These are phyloP conservation scores for Periphyllus acericola DNA, from an alignment of 2,888 invertebrate species.

Conservation along the genomic window DNA sequence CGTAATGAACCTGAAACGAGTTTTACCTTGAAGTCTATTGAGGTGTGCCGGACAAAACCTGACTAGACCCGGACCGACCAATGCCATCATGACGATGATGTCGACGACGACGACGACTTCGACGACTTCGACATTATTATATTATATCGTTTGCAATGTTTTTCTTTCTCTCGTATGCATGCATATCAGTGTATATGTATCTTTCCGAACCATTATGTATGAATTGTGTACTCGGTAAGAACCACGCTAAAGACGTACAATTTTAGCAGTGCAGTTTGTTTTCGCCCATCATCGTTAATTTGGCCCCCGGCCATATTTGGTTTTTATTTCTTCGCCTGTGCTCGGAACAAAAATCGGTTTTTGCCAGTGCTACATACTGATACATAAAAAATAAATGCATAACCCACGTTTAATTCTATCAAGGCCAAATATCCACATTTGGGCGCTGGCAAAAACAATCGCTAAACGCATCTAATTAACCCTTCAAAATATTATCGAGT, in stretches of 20 bases:
- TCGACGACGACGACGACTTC: not conserved
- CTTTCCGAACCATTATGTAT: not conserved
- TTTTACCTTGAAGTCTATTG: conserved; percentile 59
- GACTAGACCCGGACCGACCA: conserved; percentile 36
- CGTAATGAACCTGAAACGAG: conserved; percentile 62
- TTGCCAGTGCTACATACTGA: not conserved
- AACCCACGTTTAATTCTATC: not conserved
- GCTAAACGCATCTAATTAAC: conserved; percentile 11
- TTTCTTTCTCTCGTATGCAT: not conserved
- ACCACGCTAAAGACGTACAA: not conserved
- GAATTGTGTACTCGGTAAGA: not conserved
- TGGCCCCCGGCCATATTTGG: not conserved
- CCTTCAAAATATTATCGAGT: conserved; percentile 1
- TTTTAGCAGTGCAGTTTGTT: not conserved
- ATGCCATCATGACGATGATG: conserved; percentile 37
- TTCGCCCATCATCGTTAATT: not conserved
- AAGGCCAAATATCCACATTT: not conserved
- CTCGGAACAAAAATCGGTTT: not conserved
- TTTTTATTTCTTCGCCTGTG: not conserved
- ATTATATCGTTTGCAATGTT: not conserved
- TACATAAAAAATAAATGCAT: not conserved
- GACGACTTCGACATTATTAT: not conserved
- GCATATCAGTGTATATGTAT: not conserved
- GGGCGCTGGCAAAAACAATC: not conserved
- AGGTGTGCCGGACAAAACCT: conserved; percentile 59